Percentiles rank a stretch among this genome's conserved stretches.
phyloP scores from a whole-genome alignment of 2,113 vertebrate genomes.

The Gavialis gangeticus region DNA sequence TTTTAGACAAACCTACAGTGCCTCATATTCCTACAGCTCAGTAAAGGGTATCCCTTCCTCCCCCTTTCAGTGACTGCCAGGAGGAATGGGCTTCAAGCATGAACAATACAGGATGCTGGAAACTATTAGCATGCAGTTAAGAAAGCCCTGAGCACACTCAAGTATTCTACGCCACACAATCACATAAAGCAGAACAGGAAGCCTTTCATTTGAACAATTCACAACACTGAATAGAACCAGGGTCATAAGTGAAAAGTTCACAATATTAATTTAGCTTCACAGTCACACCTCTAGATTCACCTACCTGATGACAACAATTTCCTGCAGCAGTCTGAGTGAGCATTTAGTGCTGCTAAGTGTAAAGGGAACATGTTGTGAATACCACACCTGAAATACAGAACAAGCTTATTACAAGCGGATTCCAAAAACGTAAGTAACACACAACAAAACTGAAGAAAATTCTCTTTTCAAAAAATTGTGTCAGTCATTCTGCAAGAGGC shows the following conservation, averaged over 20 bases:
- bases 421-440: background rate
- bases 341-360: conserved; percentile 94
- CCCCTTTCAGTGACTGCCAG: background rate
- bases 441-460: background rate
- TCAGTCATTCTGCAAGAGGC: background rate
- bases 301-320: conserved; percentile 95
- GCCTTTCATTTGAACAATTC: conserved; percentile 9
- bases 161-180: background rate
- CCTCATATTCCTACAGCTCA: background rate
- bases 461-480: background rate
- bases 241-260: conserved; percentile 16
- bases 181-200: conserved; percentile 35
- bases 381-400: conserved; percentile 85
- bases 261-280: background rate
- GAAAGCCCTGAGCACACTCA: background rate
- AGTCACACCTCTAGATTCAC: conserved; percentile 15
- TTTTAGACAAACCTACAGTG: fast-evolving
- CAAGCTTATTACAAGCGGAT: background rate
- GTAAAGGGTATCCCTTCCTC: background rate
- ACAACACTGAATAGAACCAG: background rate
- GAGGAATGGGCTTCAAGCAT: background rate
- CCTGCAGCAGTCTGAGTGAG: conserved; percentile 95
- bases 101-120: background rate
- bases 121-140: conserved; percentile 2
- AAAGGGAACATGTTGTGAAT: conserved; percentile 97